Evolutionary conservation across 2,888 invertebrate genomes (phyloP).

Genomic region (Zelleria hepariella): DNA sequence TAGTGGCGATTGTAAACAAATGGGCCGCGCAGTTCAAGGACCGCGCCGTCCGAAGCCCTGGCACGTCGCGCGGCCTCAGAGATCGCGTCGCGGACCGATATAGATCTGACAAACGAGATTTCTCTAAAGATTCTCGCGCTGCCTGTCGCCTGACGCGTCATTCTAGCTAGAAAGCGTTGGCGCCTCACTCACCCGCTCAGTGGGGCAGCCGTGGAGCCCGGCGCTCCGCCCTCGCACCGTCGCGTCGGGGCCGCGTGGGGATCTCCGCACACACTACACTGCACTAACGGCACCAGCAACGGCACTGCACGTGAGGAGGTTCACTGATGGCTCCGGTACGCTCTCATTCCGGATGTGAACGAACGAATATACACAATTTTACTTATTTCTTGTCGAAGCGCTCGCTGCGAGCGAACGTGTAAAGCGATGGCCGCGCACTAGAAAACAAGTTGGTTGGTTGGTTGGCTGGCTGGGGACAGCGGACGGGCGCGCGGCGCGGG

Average conservation of each 20-base stretch:
- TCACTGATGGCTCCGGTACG: not conserved
- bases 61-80: not conserved
- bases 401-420: conserved; percentile 33
- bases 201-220: not conserved
- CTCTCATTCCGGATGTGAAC: not conserved
- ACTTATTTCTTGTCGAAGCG: conserved; percentile 23
- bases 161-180: not conserved
- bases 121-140: not conserved
- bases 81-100: not conserved
- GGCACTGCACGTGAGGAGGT: conserved; percentile 16
- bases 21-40: not conserved
- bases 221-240: not conserved
- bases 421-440: conserved; percentile 58
- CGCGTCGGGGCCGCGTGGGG: conserved; percentile 46
- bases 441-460: conserved; percentile 38
- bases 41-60: not conserved
- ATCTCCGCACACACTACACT: conserved; percentile 41
- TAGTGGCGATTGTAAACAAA: not conserved
- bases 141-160: not conserved
- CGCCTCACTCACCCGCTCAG: not conserved
- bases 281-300: conserved; percentile 17
- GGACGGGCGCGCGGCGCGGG: conserved; percentile 16
- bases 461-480: conserved; percentile 60
- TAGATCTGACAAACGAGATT: conserved; percentile 2
- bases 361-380: conserved; percentile 21